Percentiles rank a stretch among this genome's conserved stretches.
phyloP scores from a whole-genome alignment of 1,140 invertebrate species.

The Phocides pigmalion region DNA sequence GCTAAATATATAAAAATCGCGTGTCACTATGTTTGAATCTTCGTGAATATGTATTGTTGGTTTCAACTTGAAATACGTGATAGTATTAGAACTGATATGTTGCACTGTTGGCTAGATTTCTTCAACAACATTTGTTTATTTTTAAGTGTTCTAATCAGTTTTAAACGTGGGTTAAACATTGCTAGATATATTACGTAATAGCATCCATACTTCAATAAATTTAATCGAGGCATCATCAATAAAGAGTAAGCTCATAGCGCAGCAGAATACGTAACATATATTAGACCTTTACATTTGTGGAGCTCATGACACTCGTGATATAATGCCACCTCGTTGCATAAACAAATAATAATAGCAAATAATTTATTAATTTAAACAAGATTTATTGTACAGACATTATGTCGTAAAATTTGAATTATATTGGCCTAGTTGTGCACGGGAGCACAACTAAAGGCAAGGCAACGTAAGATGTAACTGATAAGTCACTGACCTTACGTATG shows the following conservation, averaged over 20 bases:
- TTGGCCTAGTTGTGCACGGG: slow-evolving; percentile 9
- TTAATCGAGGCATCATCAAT: neutral
- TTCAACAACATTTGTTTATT: too few relatives aligned
- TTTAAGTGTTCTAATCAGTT: too few relatives aligned
- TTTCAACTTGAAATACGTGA: too few relatives aligned
- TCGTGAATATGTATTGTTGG: too few relatives aligned
- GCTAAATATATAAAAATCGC: too few relatives aligned
- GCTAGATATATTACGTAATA: neutral
- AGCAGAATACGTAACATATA: neutral
- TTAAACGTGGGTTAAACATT: too few relatives aligned
- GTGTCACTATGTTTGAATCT: too few relatives aligned
- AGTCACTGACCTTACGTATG: too few relatives aligned
- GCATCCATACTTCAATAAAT: slow-evolving; percentile 15
- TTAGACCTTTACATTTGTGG: slow-evolving; percentile 10
- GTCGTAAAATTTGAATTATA: slow-evolving; percentile 26
- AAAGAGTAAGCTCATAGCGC: slow-evolving; percentile 18
- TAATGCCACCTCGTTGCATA: slow-evolving; percentile 20
- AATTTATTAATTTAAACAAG: slow-evolving; percentile 31
- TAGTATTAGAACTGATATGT: too few relatives aligned
- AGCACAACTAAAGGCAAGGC: too few relatives aligned
- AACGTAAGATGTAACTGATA: too few relatives aligned
- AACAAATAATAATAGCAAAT: slow-evolving; percentile 30
- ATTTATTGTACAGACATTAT: slow-evolving; percentile 27
- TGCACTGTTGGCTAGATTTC: too few relatives aligned
- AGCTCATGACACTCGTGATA: slow-evolving; percentile 20